Percentiles rank a stretch among this genome's conserved stretches.
phyloP scores from a whole-genome alignment of 2,113 vertebrate species.

The Apaloderma vittatum region DNA sequence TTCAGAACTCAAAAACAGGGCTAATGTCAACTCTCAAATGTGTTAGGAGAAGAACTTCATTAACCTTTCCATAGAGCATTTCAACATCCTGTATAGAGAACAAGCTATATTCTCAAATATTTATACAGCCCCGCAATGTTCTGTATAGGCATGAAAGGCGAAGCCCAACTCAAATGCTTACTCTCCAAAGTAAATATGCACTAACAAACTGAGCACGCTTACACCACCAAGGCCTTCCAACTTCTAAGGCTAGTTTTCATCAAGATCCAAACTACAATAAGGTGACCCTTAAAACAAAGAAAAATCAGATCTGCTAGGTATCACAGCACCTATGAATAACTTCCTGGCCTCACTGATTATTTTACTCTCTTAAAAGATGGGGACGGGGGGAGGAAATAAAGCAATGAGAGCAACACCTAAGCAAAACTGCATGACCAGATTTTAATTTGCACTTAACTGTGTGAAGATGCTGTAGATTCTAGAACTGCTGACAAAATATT shows the following conservation, averaged over 20 bases:
- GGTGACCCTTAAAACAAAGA: not conserved
- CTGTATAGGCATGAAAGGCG: not conserved
- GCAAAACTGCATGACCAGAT: not conserved
- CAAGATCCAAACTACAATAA: not conserved
- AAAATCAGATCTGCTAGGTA: not conserved
- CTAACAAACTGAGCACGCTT: not conserved
- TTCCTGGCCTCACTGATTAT: not conserved
- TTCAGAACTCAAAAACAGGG: not conserved
- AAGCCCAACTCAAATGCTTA: not conserved
- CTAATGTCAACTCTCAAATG: not conserved
- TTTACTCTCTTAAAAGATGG: not conserved
- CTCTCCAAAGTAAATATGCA: not conserved
- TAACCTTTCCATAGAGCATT: not conserved
- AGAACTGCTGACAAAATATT: not conserved
- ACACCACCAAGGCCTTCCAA: not conserved
- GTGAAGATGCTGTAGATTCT: not conserved
- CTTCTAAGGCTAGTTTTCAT: not conserved
- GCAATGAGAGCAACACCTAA: not conserved
- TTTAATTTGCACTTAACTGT: not conserved
- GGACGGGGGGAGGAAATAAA: not conserved
- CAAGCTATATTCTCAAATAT: not conserved
- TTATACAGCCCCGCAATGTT: fast-evolving
- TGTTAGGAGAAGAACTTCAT: not conserved
- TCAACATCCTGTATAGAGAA: not conserved
- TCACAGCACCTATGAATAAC: not conserved